Percentiles rank a stretch among this genome's conserved stretches.
Conservation (phyloP, 2,113 vertebrate genomes). For the Aviceda subcristata region DNA sequence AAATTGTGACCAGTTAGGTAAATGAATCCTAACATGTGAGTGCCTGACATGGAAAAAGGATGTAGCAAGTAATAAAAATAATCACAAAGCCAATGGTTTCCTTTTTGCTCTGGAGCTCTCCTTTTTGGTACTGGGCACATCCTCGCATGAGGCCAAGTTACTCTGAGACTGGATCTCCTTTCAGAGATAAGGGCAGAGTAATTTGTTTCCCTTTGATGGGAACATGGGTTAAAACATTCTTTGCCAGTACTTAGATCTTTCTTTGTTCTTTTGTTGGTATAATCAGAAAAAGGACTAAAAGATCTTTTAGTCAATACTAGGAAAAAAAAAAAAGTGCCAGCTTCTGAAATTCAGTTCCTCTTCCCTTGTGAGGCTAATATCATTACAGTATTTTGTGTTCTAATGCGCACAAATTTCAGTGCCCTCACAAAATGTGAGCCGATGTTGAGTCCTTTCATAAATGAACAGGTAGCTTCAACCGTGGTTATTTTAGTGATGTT, state of each 20-base stretch:
- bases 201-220: constrained; percentile 57
- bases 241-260: constrained; percentile 26
- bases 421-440: not conserved
- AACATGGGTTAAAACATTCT: constrained; percentile 47
- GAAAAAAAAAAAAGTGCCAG: not conserved
- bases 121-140: not conserved
- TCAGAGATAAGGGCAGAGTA: constrained; percentile 61
- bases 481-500: not conserved
- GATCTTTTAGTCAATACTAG: not conserved
- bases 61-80: not conserved
- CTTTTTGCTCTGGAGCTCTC: not conserved
- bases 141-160: not conserved
- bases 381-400: not conserved
- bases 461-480: not conserved
- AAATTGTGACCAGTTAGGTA: not conserved
- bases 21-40: accelerated
- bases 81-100: not conserved
- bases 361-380: not conserved
- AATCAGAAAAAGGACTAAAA: not conserved
- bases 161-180: constrained; percentile 47
- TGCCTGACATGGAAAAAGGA: not conserved
- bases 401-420: not conserved
- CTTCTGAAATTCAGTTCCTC: not conserved
- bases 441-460: not conserved
- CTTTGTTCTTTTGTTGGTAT: constrained; percentile 39